phyloP scores from a whole-genome alignment of 2,888 invertebrate genomes.

The Campoplex capitator region DNA sequence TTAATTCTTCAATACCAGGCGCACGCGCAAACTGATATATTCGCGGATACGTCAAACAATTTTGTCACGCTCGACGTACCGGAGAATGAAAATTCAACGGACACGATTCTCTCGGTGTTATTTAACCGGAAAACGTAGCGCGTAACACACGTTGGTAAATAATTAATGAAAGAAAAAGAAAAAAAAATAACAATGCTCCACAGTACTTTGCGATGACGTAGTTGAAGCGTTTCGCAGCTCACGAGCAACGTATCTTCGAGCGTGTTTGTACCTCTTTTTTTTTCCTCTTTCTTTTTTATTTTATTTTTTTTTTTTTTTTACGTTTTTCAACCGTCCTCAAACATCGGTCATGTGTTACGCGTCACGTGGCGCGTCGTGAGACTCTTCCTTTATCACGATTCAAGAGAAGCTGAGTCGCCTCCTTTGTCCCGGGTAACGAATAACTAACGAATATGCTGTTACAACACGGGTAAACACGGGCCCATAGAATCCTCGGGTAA shows the following conservation, averaged over 20 bases:
- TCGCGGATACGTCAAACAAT: not conserved
- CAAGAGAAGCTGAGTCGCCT: conserved; percentile 48
- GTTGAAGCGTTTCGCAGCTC: not conserved
- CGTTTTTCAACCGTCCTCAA: conserved; percentile 6
- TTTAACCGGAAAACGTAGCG: conserved; percentile 8
- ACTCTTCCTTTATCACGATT: conserved; percentile 51
- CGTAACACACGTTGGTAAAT: not conserved
- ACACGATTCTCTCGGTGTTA: not conserved
- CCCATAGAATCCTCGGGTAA: not conserved
- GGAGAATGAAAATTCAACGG: not conserved
- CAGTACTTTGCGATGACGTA: conserved; percentile 7
- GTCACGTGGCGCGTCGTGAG: conserved; percentile 5
- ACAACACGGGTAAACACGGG: not conserved
- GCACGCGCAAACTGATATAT: too few relatives aligned
- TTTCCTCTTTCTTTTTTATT: not conserved
- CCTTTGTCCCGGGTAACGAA: conserved; percentile 46
- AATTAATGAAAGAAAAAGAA: not conserved
- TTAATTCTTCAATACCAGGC: not conserved
- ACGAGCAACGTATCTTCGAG: not conserved
- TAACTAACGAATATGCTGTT: conserved; percentile 9
- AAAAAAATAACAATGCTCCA: not conserved
- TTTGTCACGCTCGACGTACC: conserved; percentile 4
- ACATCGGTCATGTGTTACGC: not conserved
- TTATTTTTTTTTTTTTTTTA: not conserved
- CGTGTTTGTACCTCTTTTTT: not conserved